A percentile compares a stretch with the other conserved stretches of the same genome.
Evolutionary conservation across 2,797 vertebrate genomes (phyloP).

Genomic region (Epinephelus malabaricus): DNA sequence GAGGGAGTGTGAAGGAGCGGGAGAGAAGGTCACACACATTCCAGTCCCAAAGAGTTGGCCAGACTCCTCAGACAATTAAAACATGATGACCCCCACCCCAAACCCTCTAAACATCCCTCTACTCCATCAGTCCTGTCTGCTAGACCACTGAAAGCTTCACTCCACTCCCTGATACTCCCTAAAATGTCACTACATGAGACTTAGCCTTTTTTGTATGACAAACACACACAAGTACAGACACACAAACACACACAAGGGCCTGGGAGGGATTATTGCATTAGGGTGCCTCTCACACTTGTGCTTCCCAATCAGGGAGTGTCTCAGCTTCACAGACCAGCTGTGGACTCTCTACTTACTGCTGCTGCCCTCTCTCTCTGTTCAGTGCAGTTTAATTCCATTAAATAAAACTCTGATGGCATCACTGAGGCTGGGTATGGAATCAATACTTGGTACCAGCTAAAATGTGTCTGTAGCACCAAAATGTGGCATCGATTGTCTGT

Average conservation of each 20-base stretch:
- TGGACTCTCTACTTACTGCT: conserved; percentile 41
- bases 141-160: conserved; percentile 47
- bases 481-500: not conserved
- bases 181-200: conserved; percentile 55
- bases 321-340: conserved; percentile 58
- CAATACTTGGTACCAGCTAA: not conserved
- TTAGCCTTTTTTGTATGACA: conserved; percentile 20
- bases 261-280: conserved; percentile 58
- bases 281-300: conserved; percentile 62
- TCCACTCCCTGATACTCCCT: conserved; percentile 72
- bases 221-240: conserved; percentile 8
- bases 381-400: not conserved
- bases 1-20: conserved; percentile 65
- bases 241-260: conserved; percentile 5
- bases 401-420: not conserved
- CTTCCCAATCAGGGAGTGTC: conserved; percentile 54
- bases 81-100: conserved; percentile 60
- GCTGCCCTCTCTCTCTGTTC: conserved; percentile 1
- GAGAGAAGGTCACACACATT: conserved; percentile 81
- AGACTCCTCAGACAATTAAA: conserved; percentile 81
- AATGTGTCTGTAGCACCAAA: not conserved
- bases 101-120: conserved; percentile 52
- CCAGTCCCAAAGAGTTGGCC: conserved; percentile 74
- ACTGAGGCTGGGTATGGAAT: not conserved
- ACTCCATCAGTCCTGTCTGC: conserved; percentile 68